A percentile compares a stretch with the other conserved stretches of the same genome.
Evolutionary conservation across 2,888 invertebrate genomes (phyloP).

Genomic region (Plemyria rubiginata): DNA sequence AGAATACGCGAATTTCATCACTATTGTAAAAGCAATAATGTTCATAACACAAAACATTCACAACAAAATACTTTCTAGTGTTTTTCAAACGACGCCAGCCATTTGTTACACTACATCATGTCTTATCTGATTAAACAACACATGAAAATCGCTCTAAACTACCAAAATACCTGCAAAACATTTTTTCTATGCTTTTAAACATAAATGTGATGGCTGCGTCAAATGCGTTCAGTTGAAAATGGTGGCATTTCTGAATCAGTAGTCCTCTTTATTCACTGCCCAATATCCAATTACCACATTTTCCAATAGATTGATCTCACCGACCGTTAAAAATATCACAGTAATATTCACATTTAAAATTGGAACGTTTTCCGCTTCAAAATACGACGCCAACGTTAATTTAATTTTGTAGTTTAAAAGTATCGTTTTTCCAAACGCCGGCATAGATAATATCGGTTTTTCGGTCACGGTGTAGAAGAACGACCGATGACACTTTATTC

Average conservation of each 20-base stretch:
- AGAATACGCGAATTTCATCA: slow-evolving; percentile 6
- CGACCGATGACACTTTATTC: no score
- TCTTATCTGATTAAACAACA: slow-evolving; percentile 18
- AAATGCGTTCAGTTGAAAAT: no score
- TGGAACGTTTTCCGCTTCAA: background rate
- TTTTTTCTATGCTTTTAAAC: no score
- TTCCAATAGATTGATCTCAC: no score
- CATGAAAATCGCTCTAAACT: slow-evolving; percentile 1
- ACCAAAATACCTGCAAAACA: background rate
- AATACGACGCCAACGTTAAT: background rate
- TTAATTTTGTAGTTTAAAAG: no score
- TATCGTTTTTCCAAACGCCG: no score
- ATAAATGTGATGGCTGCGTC: no score
- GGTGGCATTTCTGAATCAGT: no score
- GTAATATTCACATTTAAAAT: background rate
- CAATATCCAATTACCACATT: no score
- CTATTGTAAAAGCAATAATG: slow-evolving; percentile 7
- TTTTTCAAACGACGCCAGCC: slow-evolving; percentile 35
- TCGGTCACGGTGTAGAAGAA: background rate
- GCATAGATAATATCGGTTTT: background rate
- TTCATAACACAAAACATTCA: slow-evolving; percentile 13
- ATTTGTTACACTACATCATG: slow-evolving; percentile 33
- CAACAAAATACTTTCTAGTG: slow-evolving; percentile 34
- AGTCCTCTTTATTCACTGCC: no score
- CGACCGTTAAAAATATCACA: no score